Percentiles rank a stretch among this genome's conserved stretches.
Evolutionary conservation across 2,797 vertebrate species (phyloP).

Genomic region (Pangasius djambal): DNA sequence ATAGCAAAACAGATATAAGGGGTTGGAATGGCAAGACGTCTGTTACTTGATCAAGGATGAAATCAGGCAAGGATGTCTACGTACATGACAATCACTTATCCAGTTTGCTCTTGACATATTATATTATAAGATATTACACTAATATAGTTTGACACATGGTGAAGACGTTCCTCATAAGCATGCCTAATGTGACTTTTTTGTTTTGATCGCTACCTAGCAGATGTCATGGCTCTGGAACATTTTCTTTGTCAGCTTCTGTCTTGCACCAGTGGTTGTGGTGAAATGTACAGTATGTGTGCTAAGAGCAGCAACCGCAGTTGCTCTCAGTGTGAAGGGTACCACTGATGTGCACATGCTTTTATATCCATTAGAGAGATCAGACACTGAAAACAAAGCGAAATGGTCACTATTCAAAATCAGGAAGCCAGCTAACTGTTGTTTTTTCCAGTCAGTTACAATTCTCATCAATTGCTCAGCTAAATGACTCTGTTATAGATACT

Average conservation of each 20-base stretch:
- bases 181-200: not conserved
- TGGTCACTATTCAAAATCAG: not conserved
- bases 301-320: not conserved
- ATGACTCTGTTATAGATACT: not conserved
- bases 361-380: conserved; percentile 18
- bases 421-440: not conserved
- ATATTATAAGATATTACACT: not conserved
- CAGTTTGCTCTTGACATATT: not conserved
- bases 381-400: not conserved
- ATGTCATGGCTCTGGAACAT: conserved; percentile 37
- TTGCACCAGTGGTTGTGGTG: not conserved
- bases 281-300: not conserved
- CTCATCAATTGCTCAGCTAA: not conserved
- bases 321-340: not conserved
- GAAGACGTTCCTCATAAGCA: not conserved
- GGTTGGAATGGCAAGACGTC: not conserved
- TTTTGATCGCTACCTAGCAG: conserved; percentile 9
- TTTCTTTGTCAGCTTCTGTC: not conserved
- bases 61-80: not conserved
- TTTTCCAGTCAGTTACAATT: not conserved
- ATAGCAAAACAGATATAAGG: not conserved
- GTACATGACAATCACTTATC: not conserved
- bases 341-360: not conserved
- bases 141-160: not conserved
- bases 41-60: not conserved